These are phyloP conservation scores for Protobothrops mucrosquamatus DNA, from an alignment of 2,113 vertebrate species.

Conservation along the genomic window DNA sequence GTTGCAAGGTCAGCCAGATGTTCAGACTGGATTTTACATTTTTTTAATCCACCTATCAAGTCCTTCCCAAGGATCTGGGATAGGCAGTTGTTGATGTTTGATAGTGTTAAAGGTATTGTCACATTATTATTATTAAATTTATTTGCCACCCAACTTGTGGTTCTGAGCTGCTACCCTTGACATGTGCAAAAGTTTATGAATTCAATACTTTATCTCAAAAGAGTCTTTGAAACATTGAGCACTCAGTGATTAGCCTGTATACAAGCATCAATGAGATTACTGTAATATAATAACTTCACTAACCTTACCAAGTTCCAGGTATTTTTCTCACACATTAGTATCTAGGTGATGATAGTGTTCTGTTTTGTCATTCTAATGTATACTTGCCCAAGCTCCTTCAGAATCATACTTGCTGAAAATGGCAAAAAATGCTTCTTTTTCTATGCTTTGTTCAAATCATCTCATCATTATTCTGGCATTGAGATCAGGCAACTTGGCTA, in stretches of 20 bases:
- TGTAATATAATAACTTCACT: slow-evolving; percentile 57
- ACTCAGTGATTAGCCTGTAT: slow-evolving; percentile 54
- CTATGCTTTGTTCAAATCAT: slow-evolving; percentile 66
- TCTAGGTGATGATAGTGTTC: not conserved
- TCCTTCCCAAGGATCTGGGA: not conserved
- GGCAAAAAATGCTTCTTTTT: slow-evolving; percentile 42
- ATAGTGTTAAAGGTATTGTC: not conserved
- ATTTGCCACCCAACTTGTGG: not conserved
- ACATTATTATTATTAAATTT: not conserved
- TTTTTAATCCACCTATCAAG: not conserved
- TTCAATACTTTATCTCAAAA: not conserved
- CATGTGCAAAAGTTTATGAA: not conserved
- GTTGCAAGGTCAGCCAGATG: not conserved
- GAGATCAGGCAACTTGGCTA: slow-evolving; percentile 71
- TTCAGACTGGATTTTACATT: not conserved
- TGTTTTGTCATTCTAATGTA: slow-evolving; percentile 2
- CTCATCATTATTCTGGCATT: slow-evolving; percentile 73
- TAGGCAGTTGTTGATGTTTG: not conserved
- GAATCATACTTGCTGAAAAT: slow-evolving; percentile 70
- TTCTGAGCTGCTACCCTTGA: not conserved
- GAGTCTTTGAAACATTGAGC: not conserved
- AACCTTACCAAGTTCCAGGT: slow-evolving; percentile 49
- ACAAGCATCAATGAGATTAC: slow-evolving; percentile 46
- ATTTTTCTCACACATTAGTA: slow-evolving; percentile 63
- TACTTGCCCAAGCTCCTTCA: slow-evolving; percentile 29